phyloP scores from a whole-genome alignment of 2,113 vertebrate genomes.

The Triplophysa rosa region DNA sequence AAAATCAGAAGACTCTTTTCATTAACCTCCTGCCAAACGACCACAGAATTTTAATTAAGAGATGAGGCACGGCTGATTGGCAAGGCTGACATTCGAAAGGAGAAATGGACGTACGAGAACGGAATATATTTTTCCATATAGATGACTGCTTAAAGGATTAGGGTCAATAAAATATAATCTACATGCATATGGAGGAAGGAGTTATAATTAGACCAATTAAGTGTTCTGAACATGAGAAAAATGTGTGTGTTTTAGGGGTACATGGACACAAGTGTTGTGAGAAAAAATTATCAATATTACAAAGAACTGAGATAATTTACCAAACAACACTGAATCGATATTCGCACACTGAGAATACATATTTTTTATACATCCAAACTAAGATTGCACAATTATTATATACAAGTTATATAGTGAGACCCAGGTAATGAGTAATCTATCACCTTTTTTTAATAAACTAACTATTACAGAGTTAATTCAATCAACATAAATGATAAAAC shows the following conservation, averaged over 20 bases:
- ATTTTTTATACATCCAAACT: too few species aligned
- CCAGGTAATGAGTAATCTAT: too few species aligned
- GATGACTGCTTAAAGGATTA: conserved; percentile 16
- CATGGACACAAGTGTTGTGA: not conserved
- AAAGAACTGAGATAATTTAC: too few species aligned
- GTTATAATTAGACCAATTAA: conserved; percentile 28
- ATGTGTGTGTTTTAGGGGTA: not conserved
- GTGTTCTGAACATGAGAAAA: not conserved
- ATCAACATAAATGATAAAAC: too few species aligned
- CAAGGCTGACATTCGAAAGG: conserved; percentile 2
- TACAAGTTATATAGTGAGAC: too few species aligned
- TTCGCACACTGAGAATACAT: too few species aligned
- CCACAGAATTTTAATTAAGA: conserved; percentile 48
- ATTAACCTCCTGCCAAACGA: conserved; percentile 51
- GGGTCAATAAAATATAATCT: conserved; percentile 15
- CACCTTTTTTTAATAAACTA: too few species aligned
- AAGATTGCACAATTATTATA: too few species aligned
- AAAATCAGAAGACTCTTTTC: conserved; percentile 52
- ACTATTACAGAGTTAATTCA: too few species aligned
- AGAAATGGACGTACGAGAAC: not conserved
- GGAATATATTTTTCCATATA: not conserved
- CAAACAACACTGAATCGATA: too few species aligned
- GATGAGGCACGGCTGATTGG: conserved; percentile 38
- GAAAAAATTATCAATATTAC: too few species aligned
- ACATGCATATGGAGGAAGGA: not conserved